A percentile compares a stretch with the other conserved stretches of the same genome.
These are phyloP conservation scores for Calameuta idolon DNA, from an alignment of 2,888 invertebrate genomes.

Conservation along the genomic window DNA sequence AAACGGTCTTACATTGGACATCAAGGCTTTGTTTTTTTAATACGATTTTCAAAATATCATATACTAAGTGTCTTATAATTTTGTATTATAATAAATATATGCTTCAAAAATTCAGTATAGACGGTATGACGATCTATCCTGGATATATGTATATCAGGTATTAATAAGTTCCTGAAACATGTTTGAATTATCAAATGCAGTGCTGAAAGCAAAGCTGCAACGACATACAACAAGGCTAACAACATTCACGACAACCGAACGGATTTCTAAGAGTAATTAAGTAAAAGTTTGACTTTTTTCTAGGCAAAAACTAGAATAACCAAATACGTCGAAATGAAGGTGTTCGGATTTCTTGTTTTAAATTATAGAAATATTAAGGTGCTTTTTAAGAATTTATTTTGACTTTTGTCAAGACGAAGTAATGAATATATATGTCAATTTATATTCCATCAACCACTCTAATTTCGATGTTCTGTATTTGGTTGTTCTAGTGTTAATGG, in stretches of 20 bases:
- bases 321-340: too few species aligned
- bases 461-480: too few species aligned
- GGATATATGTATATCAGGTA: not conserved
- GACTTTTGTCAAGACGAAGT: too few species aligned
- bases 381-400: too few species aligned
- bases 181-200: not conserved
- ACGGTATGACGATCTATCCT: not conserved
- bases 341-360: too few species aligned
- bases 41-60: not conserved
- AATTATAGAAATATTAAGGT: too few species aligned
- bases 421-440: too few species aligned
- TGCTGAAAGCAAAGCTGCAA: not conserved
- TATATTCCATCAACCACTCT: too few species aligned
- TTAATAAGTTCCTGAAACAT: not conserved
- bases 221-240: constrained; percentile 43
- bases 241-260: constrained; percentile 42
- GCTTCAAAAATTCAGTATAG: not conserved
- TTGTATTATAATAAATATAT: not conserved
- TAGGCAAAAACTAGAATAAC: too few species aligned
- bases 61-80: not conserved
- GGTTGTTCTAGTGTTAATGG: too few species aligned
- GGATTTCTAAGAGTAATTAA: not conserved
- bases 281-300: too few species aligned
- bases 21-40: constrained; percentile 13
- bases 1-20: constrained; percentile 19